Evolutionary conservation across 2,888 invertebrate species (phyloP), one percentile per base, ranked within the genome.

Genomic region (Machimus rusticus): DNA sequence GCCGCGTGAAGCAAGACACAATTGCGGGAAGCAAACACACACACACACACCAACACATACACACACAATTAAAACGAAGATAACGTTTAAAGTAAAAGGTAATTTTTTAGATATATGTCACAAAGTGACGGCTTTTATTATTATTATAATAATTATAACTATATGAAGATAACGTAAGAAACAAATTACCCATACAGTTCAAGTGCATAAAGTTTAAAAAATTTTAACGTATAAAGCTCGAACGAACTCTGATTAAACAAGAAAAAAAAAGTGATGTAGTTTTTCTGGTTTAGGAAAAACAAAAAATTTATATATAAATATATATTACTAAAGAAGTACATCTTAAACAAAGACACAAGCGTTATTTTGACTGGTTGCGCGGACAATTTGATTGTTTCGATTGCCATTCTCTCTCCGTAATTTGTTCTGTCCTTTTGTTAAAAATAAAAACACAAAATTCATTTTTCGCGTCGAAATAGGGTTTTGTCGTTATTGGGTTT

Each of bases 41-140:
- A 43, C 43, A 82, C 88, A 89, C 9, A 88, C 76, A 87, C 88
- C 88, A 87, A 88, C 87, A 88, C 88, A 88, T 85, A 87, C 82
- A 87, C 81, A 86, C 84, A 88, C 87, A 88, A 85, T 87, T 34
- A 85, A 88, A 88, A 87, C 55, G 84, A 87, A 78, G 9, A 5
- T 66, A 66, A 66, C 19, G 66, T 66, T 66, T 66, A 66, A 87
- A 89, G 89, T 87, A 74, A 66, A 84, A 28, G 74, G 74, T 85
- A 74, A 74, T 88, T 89, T 88, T 88, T 89, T 88, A 89, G 88
- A 89, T 88, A 89, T 88, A 88, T 89, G 89, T 89, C 89, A 89
- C 89, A 89, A 89, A 89, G 89, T 89, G 89, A 88, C 89, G 89
- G 89, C 89, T 89, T 89, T 89, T 89, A 88, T 89, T 89, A 88